Base-by-base conservation (phyloP, 2,888 invertebrate species). In the Pasiphila rectangulata region DNA sequence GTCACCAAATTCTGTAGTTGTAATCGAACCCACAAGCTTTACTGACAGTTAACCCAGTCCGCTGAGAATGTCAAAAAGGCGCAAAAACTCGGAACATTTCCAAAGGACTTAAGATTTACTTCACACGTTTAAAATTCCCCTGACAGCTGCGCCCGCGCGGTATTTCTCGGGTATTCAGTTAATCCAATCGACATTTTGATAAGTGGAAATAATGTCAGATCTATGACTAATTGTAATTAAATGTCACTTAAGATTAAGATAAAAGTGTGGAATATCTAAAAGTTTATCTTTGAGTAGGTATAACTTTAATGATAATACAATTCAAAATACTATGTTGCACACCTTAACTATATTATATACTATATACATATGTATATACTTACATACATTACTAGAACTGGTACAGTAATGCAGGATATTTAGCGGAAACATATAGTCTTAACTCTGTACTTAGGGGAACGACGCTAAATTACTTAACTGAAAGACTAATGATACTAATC, bases 131-230 rank as follows among this genome's bases (percentile, higher is more conserved):
- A 42, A 54, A 58, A 53, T 56, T 52, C 51, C 35, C 41, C 63
- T 59, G 64, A 67, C 68, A 63, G 57, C 59, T 67, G 59, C 60
- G 63, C 64, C 65, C 57, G 56, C 48, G 46, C 44, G 38, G 46
- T 58, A 54, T 54, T 64, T 62, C 58, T 58, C 56, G 59, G 55
- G 68, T 70, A 71, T 63, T 57, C 57, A 54, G 55, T 64, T 83
- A 82, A 83, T 79, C 81, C 81, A 63, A 57, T 67, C 81, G 83
- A 74, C 81, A 81, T 83, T 83, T 80, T 60, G 63, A 64, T 68
- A 68, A 73, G 63, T 72, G 73, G 68, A 76, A 82, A 78, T 64
- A 74, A 75, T 76, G 77, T 66, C 75, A 75, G 57, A 67, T 72
- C 74, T 71, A 68, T 68, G 63, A 67, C 72, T 78, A 77, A 79